Percentiles rank a stretch among this genome's conserved stretches.
These are phyloP conservation scores for Epinephelus awoara DNA, from an alignment of 2,797 vertebrate genomes.

Conservation along the genomic window DNA sequence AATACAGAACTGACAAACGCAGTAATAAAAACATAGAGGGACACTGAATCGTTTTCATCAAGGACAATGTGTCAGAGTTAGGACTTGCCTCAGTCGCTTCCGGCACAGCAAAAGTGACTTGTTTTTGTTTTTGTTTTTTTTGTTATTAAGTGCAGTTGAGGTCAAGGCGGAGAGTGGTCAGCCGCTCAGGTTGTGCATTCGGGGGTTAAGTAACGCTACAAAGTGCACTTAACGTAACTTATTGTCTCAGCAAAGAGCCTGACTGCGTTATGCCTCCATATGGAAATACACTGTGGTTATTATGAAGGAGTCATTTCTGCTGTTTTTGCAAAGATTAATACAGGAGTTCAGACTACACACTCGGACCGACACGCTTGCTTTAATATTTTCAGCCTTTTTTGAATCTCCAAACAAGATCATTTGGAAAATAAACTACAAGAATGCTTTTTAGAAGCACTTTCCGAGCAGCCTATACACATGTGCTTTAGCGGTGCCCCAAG, in stretches of 20 bases:
- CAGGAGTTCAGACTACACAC: conserved; percentile 16
- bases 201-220: conserved; percentile 59
- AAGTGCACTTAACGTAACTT: conserved; percentile 68
- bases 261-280: conserved; percentile 23
- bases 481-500: conserved; percentile 31
- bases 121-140: background rate
- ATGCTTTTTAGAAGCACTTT: conserved; percentile 20
- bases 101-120: conserved; percentile 20
- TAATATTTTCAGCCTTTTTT: conserved; percentile 3
- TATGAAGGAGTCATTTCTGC: background rate
- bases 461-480: conserved; percentile 27
- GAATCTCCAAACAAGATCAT: conserved; percentile 23
- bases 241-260: conserved; percentile 22
- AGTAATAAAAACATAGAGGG: conserved; percentile 60
- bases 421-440: conserved; percentile 27
- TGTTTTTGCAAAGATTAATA: conserved; percentile 25
- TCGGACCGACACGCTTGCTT: conserved; percentile 15
- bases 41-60: conserved; percentile 32
- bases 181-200: conserved; percentile 57
- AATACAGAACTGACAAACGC: conserved; percentile 71
- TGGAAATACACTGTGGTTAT: conserved; percentile 30
- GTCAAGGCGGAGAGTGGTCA: conserved; percentile 36
- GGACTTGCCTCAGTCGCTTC: conserved; percentile 26
- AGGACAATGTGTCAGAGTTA: conserved; percentile 27
- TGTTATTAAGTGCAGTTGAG: conserved; percentile 46